Evolutionary conservation across 1,140 invertebrate species (phyloP).

Genomic region (Ladona fulva): DNA sequence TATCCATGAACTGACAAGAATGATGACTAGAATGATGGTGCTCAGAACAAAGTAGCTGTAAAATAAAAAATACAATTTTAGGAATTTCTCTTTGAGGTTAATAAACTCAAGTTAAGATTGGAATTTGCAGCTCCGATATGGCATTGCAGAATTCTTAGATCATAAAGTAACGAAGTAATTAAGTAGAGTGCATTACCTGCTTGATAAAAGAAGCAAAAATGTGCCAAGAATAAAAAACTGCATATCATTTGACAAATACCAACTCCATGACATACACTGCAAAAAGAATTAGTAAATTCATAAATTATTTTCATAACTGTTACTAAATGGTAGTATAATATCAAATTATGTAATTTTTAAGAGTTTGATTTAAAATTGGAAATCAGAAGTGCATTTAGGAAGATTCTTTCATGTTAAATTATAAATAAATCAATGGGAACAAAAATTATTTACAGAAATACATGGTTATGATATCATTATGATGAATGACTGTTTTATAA

Average conservation of each 20-base stretch:
- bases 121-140: not conserved
- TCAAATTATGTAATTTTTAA: no score
- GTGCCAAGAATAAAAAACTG: constrained; percentile 58
- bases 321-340: no score
- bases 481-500: no score
- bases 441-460: no score
- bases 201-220: constrained; percentile 42
- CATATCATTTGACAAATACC: constrained; percentile 75
- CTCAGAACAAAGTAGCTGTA: constrained; percentile 33
- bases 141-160: not conserved
- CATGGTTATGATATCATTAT: no score
- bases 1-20: constrained; percentile 32
- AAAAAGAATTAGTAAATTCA: constrained; percentile 16
- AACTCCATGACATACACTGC: constrained; percentile 68
- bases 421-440: no score
- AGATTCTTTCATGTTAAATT: no score
- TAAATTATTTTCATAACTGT: no score
- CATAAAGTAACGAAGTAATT: constrained; percentile 16
- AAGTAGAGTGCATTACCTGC: constrained; percentile 36
- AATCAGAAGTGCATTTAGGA: no score
- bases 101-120: not conserved
- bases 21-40: constrained; percentile 24
- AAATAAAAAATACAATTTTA: constrained; percentile 24
- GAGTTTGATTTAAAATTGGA: no score
- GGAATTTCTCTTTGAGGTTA: not conserved